Base-by-base conservation (phyloP, 1,140 invertebrate species). In the Acyrthosiphon pisum region DNA sequence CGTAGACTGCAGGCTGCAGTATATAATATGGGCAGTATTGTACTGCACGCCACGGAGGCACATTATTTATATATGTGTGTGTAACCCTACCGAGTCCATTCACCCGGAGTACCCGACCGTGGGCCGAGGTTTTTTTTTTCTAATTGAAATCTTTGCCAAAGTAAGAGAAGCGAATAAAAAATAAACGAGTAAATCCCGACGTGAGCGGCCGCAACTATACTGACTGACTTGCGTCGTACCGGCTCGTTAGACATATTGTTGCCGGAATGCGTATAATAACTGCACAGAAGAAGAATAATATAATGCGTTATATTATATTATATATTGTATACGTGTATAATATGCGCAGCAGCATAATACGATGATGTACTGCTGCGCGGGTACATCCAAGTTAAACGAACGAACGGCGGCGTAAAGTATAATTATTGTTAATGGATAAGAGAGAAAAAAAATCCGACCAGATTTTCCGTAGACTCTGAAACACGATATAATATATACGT, bases 101-200 rank as follows among this genome's bases (percentile, higher is more conserved):
- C 87, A 23, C 46, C n/a, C 46, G 86, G 86, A 53, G 48, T 89
- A 22, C 50, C 35, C 88, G 53, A 90, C 88, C 88, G 88, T 41
- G 53, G 88, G 35, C 50, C 37, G 26, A 44, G 53, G 53, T 60
- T 60, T 14, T 76, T 76, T 68, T 76, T 76, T 76, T 90, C 41
- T 90, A 90, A 90, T 90, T 90, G 50, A 90, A 90, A 90, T 44
- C 35, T 60, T 90, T 41, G 50, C 50, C 9, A 88, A 50, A 35
- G 87, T 88, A 87, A 3, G 48, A 35, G 23, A 86, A 86, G 22
- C 37, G 9, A 18, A 48, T 87, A 26, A 35, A 50, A 88, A 88
- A 50, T 22, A 76, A 76, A 76, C 60, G 60, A 76, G 60, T n/a
- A 88, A 48, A 23, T 50, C n/a, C 46, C n/a, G 9, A 8, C 6